Conservation (phyloP, 2,113 vertebrate species). For the Dendrocopos noguchii region DNA sequence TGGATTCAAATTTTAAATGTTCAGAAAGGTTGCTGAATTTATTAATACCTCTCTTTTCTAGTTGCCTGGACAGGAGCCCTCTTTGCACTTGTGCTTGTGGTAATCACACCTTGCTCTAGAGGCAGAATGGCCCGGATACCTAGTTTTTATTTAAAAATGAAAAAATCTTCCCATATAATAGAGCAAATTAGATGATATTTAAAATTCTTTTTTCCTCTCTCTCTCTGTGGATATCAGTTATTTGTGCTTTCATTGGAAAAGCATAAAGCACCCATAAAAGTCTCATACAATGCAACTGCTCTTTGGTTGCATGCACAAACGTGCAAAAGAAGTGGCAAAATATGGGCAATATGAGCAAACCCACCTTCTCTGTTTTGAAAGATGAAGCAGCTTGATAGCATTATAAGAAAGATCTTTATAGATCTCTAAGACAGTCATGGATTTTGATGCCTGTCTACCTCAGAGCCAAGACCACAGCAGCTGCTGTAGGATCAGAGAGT, state of each 20-base stretch:
- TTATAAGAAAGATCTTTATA: neutral
- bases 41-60: neutral
- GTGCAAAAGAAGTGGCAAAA: neutral
- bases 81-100: neutral
- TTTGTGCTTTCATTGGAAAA: neutral
- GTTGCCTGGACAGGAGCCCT: neutral
- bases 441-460: neutral
- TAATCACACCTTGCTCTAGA: neutral
- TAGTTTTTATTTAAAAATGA: neutral
- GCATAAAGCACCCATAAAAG: neutral
- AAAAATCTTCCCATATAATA: neutral
- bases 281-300: neutral
- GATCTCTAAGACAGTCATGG: neutral
- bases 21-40: neutral
- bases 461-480: constrained; percentile 6
- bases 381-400: neutral
- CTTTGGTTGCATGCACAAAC: neutral
- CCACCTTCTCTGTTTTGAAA: neutral
- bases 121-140: neutral
- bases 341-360: neutral
- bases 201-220: neutral
- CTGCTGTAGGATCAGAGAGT: neutral
- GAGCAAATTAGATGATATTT: neutral
- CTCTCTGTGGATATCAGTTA: neutral
- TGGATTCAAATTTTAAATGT: neutral